phyloP scores from a whole-genome alignment of 2,113 vertebrate genomes.

The Oryzias melastigma region DNA sequence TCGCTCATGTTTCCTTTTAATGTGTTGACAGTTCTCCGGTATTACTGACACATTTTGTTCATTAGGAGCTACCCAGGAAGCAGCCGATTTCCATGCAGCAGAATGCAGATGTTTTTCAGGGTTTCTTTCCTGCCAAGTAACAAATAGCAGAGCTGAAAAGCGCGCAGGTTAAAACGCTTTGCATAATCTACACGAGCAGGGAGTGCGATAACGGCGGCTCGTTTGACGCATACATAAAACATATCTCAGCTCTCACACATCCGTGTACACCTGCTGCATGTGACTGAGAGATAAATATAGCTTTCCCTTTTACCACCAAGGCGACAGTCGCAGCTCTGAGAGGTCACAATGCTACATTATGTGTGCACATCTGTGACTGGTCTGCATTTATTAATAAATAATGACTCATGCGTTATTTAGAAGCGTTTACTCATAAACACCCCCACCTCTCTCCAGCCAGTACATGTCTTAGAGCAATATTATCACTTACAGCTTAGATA shows the following conservation, averaged over 20 bases:
- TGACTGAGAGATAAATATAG: slow-evolving; percentile 44
- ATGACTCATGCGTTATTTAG: slow-evolving; percentile 69
- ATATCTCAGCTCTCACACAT: slow-evolving; percentile 18
- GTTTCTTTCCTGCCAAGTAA: not conserved
- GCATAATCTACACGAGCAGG: slow-evolving; percentile 8
- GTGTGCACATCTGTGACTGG: not conserved
- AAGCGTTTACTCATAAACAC: slow-evolving; percentile 59
- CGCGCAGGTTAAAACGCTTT: slow-evolving; percentile 17
- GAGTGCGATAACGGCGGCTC: slow-evolving; percentile 16
- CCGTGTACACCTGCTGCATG: slow-evolving; percentile 7
- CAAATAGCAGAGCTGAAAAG: slow-evolving; percentile 6
- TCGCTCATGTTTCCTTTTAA: slow-evolving; percentile 6
- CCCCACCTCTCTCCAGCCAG: slow-evolving; percentile 1
- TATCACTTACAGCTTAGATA: not conserved
- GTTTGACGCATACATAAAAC: slow-evolving; percentile 26
- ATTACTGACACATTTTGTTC: not conserved
- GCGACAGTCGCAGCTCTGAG: slow-evolving; percentile 39
- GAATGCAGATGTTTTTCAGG: too few relatives aligned
- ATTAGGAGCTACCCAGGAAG: not conserved
- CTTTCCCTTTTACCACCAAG: slow-evolving; percentile 40
- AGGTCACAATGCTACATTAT: slow-evolving; percentile 27
- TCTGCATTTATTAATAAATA: slow-evolving; percentile 57
- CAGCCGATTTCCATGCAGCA: not conserved
- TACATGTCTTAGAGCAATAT: slow-evolving; percentile 9
- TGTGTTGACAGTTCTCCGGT: slow-evolving; percentile 8